Evolutionary conservation across 2,113 vertebrate species (phyloP), one percentile per base, ranked within the genome.

Genomic region (Polypterus senegalus): DNA sequence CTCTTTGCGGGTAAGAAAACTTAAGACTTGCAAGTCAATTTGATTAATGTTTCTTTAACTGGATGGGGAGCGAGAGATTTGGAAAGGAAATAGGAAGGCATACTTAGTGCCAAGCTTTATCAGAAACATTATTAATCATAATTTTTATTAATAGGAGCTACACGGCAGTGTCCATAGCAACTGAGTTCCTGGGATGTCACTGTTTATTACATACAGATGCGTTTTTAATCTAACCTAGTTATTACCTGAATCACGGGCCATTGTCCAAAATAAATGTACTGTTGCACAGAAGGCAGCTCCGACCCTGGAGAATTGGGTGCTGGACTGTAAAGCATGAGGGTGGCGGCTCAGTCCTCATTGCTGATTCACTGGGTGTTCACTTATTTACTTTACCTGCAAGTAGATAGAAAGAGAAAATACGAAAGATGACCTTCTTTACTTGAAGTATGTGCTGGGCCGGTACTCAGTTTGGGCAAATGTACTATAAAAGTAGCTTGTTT

Each of bases 1-100:
- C 92, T 99, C 64, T 99, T 99, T 76, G 94, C 94, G 73, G 95
- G 96, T 99, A 89, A 81, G 88, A 76, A 59, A 72, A 74, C 73
- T 75, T 68, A 72, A 68, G 61, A 66, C 66, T 77, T 76, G 78
- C 73, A 77, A 77, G 72, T 73, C 69, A 69, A 60, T 77, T 76
- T 77, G 79, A 86, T 76, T 76, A 72, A 85, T 83, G 74, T 68
- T 68, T 71, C 61, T 65, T 62, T 64, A 55, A 63, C 56, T 61
- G 57, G 49, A 64, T 65, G 63, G 11, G 49, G 63, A 27, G 27
- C 27, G 27, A 27, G 27, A 63, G 61, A 51, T 61, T 66, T 67
- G 63, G 58, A 48, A 66, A 58, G 53, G 68, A 67, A 73, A 63
- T 61, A 63, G 49, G 60, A 53, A 48, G 49, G 60, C 43, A 56